Conservation (phyloP, 2,113 vertebrate species). For the Dascyllus trimaculatus region DNA sequence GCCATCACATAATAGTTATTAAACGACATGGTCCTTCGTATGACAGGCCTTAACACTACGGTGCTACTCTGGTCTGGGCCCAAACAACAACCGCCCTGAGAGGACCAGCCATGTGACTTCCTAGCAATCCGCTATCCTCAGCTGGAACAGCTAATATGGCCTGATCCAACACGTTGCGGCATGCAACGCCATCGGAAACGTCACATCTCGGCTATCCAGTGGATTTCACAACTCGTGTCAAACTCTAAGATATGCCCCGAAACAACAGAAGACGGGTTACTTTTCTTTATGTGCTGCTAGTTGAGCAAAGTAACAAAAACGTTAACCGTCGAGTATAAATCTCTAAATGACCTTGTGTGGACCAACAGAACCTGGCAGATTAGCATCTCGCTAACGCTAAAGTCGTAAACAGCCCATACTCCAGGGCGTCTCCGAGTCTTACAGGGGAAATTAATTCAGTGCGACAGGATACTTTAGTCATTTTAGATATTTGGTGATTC, state of each 20-base stretch:
- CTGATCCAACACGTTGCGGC: slow-evolving; percentile 65
- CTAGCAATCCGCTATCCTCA: slow-evolving; percentile 64
- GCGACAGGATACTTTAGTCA: no score
- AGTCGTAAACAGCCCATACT: slow-evolving; percentile 27
- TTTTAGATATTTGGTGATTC: no score
- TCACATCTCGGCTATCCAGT: slow-evolving; percentile 27
- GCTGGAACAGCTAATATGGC: slow-evolving; percentile 58
- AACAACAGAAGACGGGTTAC: rapidly evolving
- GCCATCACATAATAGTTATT: not conserved
- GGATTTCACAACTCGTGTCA: not conserved
- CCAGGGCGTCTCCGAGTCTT: slow-evolving; percentile 13
- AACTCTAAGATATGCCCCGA: not conserved
- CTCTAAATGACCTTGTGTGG: slow-evolving; percentile 61
- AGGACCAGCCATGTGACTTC: slow-evolving; percentile 68
- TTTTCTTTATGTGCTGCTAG: rapidly evolving
- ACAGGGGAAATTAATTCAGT: not conserved
- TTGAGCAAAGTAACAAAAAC: not conserved
- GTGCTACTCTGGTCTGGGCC: slow-evolving; percentile 1
- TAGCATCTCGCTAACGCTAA: slow-evolving; percentile 56
- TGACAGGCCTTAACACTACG: no score
- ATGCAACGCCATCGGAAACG: slow-evolving; percentile 23
- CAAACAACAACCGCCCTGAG: slow-evolving; percentile 55
- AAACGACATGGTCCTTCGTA: not conserved
- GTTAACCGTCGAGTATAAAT: no score
- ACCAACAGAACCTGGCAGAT: slow-evolving; percentile 18